Evolutionary conservation across 2,113 vertebrate genomes (phyloP).

Genomic region (Camelus dromedarius): DNA sequence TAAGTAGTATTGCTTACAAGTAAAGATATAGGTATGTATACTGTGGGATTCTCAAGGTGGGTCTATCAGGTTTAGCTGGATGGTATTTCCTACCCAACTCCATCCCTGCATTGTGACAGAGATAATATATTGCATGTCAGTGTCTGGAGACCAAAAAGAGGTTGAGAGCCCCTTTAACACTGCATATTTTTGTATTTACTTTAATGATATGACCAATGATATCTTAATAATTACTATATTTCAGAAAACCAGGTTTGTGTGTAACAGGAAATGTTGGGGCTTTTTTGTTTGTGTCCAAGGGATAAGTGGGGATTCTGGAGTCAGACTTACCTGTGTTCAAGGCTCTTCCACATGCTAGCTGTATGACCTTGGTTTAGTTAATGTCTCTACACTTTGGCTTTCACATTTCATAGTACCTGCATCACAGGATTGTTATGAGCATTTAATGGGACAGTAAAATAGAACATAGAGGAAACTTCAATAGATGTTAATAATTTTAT

Average conservation of each 20-base stretch:
- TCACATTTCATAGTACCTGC: not conserved
- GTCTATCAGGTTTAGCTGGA: not conserved
- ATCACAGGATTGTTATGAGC: not conserved
- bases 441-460: conserved; percentile 36
- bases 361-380: not conserved
- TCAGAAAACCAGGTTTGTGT: not conserved
- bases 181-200: not conserved
- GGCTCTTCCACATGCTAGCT: not conserved
- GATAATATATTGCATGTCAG: not conserved
- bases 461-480: not conserved
- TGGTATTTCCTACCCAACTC: not conserved
- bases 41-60: not conserved
- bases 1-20: not conserved
- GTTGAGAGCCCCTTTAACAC: not conserved
- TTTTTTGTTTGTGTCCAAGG: not conserved
- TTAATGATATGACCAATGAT: not conserved
- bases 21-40: not conserved
- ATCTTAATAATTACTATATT: not conserved
- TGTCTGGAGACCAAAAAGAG: not conserved
- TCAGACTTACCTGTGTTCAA: not conserved
- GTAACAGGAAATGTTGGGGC: not conserved
- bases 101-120: not conserved
- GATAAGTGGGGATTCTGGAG: not conserved
- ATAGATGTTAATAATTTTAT: conserved; percentile 18
- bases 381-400: not conserved